Conservation (phyloP, 2,113 vertebrate genomes). For the Thymallus thymallus region DNA sequence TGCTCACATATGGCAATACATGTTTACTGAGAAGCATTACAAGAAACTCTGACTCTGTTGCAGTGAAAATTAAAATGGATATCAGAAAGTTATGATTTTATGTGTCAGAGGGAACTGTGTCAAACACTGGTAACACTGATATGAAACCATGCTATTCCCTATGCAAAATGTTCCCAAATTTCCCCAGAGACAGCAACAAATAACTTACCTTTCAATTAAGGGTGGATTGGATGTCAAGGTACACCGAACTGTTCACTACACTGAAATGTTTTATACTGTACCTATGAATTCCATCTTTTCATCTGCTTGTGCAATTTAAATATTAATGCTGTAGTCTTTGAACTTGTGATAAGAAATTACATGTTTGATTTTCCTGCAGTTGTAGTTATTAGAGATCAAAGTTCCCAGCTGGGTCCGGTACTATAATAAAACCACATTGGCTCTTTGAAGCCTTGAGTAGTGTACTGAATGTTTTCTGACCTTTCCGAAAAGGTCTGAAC, state of each 20-base stretch:
- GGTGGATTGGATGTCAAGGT: no score
- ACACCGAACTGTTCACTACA: no score
- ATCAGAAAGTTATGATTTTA: neutral
- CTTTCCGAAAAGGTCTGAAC: neutral
- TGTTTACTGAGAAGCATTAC: constrained; percentile 36
- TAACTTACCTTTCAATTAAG: no score
- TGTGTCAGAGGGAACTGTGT: neutral
- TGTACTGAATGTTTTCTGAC: constrained; percentile 23
- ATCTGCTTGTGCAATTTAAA: neutral
- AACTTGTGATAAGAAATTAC: neutral
- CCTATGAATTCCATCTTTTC: neutral
- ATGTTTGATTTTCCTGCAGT: no score
- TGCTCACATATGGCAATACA: constrained; percentile 41
- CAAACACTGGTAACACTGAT: neutral
- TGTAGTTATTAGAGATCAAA: no score
- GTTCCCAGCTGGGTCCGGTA: neutral
- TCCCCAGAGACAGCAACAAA: no score
- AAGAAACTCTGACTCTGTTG: neutral
- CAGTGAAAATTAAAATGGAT: neutral
- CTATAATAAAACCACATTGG: neutral
- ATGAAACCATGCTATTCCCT: neutral
- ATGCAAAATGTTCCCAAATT: no score
- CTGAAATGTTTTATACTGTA: neutral
- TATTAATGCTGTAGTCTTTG: neutral
- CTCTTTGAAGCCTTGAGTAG: neutral